Evolutionary conservation across 2,888 invertebrate genomes (phyloP).

Genomic region (Craniophora ligustri): DNA sequence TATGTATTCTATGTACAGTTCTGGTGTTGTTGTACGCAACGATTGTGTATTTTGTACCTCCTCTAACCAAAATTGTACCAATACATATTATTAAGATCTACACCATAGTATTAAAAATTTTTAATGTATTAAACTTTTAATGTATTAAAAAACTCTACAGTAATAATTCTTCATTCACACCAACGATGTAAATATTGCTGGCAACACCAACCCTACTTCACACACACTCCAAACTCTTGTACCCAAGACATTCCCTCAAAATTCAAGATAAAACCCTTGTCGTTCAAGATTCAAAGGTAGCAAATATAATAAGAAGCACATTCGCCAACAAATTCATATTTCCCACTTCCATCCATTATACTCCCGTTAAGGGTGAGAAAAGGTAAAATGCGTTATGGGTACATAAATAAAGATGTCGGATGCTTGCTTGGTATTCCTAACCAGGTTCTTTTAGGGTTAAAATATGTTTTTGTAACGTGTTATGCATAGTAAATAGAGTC

Average conservation of each 20-base stretch:
- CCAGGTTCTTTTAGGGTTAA: not conserved
- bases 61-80: too few relatives aligned
- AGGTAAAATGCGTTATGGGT: conserved; percentile 1
- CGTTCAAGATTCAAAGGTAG: conserved; percentile 1
- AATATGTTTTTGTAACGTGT: too few relatives aligned
- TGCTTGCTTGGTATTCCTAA: not conserved
- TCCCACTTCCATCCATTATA: conserved; percentile 3
- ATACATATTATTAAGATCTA: too few relatives aligned
- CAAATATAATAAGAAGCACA: conserved; percentile 8
- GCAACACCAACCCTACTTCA: not conserved
- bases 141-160: too few relatives aligned
- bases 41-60: too few relatives aligned
- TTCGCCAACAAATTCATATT: conserved; percentile 1
- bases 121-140: too few relatives aligned
- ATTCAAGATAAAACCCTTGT: not conserved
- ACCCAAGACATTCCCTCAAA: not conserved
- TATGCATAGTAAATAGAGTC: too few relatives aligned
- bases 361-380: conserved; percentile 6
- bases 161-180: too few relatives aligned
- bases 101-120: too few relatives aligned
- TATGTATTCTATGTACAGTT: too few relatives aligned
- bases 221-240: not conserved
- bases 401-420: conserved; percentile 6
- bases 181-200: too few relatives aligned
- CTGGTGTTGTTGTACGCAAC: too few relatives aligned